Conservation (phyloP, 1,140 invertebrate genomes). For the Anthonomus grandis region DNA sequence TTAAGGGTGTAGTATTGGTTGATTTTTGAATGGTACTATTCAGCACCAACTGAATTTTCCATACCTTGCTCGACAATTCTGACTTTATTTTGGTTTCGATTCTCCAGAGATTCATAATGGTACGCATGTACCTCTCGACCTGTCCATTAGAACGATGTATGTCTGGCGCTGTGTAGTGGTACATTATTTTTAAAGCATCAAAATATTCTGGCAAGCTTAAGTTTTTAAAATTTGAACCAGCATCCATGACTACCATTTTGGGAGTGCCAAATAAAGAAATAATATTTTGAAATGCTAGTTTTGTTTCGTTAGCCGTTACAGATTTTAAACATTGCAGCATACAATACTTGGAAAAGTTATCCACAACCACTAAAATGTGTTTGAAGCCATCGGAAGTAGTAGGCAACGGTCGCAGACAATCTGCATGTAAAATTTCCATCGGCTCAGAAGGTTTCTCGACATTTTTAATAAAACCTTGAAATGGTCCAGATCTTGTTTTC, state of each 20-base stretch:
- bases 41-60: slow-evolving; percentile 42
- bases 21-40: slow-evolving; percentile 35
- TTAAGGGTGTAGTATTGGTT: no score
- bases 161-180: background rate
- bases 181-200: background rate
- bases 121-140: slow-evolving; percentile 41
- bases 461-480: slow-evolving; percentile 15
- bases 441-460: background rate
- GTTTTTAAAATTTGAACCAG: slow-evolving; percentile 8
- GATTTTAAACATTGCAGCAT: background rate
- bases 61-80: slow-evolving; percentile 43
- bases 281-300: slow-evolving; percentile 3
- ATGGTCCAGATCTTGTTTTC: slow-evolving; percentile 15
- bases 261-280: slow-evolving; percentile 6
- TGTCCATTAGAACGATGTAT: slow-evolving; percentile 23
- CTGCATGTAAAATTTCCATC: slow-evolving; percentile 13
- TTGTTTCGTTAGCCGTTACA: slow-evolving; percentile 1
- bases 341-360: slow-evolving; percentile 21
- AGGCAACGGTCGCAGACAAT: slow-evolving; percentile 8
- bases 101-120: slow-evolving; percentile 39
- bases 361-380: slow-evolving; percentile 16
- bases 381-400: slow-evolving; percentile 1
- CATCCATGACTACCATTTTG: background rate
- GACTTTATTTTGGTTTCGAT: slow-evolving; percentile 27
- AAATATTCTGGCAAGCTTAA: background rate